A percentile compares a stretch with the other conserved stretches of the same genome.
Evolutionary conservation across 2,113 vertebrate genomes (phyloP).

Genomic region (Petrocephalus zakoni): DNA sequence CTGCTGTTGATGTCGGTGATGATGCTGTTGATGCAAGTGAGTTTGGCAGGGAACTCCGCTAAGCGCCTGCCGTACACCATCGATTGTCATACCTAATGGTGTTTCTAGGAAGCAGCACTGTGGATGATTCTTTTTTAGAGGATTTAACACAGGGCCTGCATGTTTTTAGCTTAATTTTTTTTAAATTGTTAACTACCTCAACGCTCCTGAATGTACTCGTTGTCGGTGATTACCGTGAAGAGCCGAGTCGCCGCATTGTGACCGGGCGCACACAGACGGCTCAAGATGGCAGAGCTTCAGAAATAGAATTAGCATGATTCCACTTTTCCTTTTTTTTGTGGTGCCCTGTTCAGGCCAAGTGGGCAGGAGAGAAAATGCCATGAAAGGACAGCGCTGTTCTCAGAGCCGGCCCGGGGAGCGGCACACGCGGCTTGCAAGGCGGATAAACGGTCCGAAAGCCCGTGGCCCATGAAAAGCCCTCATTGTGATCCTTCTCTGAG

Average conservation of each 20-base stretch:
- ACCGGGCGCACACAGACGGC: too few relatives aligned
- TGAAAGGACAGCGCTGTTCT: slow-evolving; percentile 12
- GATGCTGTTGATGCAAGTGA: not conserved
- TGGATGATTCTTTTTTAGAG: not conserved
- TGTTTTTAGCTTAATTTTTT: not conserved
- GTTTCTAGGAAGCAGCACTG: not conserved
- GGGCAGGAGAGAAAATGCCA: not conserved
- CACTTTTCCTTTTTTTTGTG: not conserved
- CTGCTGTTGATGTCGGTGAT: not conserved
- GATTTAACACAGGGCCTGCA: not conserved
- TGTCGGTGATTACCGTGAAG: not conserved
- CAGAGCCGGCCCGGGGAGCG: not conserved
- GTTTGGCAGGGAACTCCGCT: not conserved
- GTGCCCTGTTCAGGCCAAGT: not conserved
- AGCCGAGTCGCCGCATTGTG: not conserved
- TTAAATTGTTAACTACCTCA: not conserved
- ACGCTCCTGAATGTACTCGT: not conserved
- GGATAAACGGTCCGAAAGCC: not conserved
- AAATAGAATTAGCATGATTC: not conserved
- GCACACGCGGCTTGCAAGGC: not conserved
- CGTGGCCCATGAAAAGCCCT: slow-evolving; percentile 1
- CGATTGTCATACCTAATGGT: not conserved
- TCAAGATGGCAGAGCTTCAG: not conserved
- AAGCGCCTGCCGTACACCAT: not conserved
- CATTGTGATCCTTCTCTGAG: slow-evolving; percentile 4